Percentiles rank a stretch among this genome's conserved stretches.
Evolutionary conservation across 2,113 vertebrate genomes (phyloP).

Genomic region (Corydoras sp.): DNA sequence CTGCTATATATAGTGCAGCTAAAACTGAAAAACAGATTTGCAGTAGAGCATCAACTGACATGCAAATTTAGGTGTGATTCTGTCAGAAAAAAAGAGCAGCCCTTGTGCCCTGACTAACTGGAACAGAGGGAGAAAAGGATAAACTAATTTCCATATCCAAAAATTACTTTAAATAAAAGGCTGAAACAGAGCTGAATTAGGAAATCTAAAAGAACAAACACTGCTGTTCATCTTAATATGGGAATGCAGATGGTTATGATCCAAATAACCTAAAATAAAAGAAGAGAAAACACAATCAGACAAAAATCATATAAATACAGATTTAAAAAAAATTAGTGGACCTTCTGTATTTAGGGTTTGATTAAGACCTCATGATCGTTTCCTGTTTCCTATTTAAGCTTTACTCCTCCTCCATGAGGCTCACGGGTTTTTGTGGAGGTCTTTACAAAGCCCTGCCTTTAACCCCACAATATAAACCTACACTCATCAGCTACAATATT

Average conservation of each 20-base stretch:
- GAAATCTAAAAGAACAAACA: background rate
- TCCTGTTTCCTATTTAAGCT: too few species aligned
- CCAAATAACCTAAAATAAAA: slow-evolving; percentile 80
- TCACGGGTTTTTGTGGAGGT: too few species aligned
- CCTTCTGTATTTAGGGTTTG: background rate
- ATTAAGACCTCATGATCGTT: background rate
- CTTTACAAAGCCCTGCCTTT: too few species aligned
- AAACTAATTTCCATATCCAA: background rate
- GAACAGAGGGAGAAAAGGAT: background rate
- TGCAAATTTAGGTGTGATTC: background rate
- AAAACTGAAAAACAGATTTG: slow-evolving; percentile 1
- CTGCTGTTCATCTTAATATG: slow-evolving; percentile 11
- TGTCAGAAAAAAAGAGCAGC: slow-evolving; percentile 1
- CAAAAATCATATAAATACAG: background rate
- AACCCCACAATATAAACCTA: too few species aligned
- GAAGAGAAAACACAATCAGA: slow-evolving; percentile 17
- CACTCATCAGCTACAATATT: too few species aligned
- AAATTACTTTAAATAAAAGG: background rate
- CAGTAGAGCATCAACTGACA: slow-evolving; percentile 4
- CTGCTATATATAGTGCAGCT: background rate
- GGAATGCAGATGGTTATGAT: slow-evolving; percentile 65
- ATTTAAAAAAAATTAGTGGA: background rate
- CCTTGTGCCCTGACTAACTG: background rate
- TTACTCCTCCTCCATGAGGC: too few species aligned
- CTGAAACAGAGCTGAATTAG: background rate